phyloP scores from a whole-genome alignment of 2,113 vertebrate species.

The Ginglymostoma cirratum region DNA sequence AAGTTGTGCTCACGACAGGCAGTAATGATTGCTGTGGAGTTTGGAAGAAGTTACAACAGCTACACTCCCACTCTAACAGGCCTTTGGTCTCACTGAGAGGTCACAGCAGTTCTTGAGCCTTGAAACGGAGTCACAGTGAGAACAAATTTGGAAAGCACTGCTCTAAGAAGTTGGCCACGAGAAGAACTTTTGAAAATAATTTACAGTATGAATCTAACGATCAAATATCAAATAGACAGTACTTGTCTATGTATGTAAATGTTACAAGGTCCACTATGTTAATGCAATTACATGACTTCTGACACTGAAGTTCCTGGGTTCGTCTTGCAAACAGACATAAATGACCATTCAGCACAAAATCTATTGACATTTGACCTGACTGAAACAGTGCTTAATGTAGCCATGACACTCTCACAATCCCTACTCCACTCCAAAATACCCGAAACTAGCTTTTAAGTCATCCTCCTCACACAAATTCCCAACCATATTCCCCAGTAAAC shows the following conservation, averaged over 20 bases:
- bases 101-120: no score
- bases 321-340: background rate
- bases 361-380: background rate
- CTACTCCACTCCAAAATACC: background rate
- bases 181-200: background rate
- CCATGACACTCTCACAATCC: background rate
- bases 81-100: no score
- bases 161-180: background rate
- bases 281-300: background rate
- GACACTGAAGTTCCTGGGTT: background rate
- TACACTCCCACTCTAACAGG: no score
- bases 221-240: background rate
- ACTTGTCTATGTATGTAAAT: background rate
- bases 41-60: no score
- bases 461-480: background rate
- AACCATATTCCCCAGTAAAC: background rate
- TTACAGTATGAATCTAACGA: background rate
- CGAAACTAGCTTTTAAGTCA: background rate
- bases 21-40: no score
- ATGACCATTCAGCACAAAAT: background rate
- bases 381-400: background rate
- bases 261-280: background rate
- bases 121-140: no score
- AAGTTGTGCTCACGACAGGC: no score
- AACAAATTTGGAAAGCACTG: no score